These are phyloP conservation scores for Dryomyza anilis DNA, from an alignment of 2,888 invertebrate species.

Conservation along the genomic window DNA sequence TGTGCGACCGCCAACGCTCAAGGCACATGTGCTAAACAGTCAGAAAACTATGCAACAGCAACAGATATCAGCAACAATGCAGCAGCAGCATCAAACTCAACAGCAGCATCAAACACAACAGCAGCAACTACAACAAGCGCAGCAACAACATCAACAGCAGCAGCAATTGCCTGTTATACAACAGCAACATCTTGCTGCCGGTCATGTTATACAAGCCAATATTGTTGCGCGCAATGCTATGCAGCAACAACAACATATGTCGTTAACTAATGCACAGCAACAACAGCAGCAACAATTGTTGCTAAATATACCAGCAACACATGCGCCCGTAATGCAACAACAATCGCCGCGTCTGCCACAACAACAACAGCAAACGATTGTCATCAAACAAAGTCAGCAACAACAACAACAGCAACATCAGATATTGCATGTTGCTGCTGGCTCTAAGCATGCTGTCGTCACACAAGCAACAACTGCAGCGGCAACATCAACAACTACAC, in stretches of 20 bases:
- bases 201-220: slow-evolving; percentile 49
- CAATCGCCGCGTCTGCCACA: slow-evolving; percentile 48
- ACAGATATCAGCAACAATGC: slow-evolving; percentile 39
- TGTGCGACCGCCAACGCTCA: slow-evolving; percentile 65
- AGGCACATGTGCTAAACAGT: slow-evolving; percentile 68
- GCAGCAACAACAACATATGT: slow-evolving; percentile 35
- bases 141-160: slow-evolving; percentile 44
- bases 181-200: slow-evolving; percentile 48
- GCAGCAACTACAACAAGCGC: slow-evolving; percentile 31
- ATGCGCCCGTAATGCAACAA: slow-evolving; percentile 47
- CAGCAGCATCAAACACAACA: slow-evolving; percentile 36
- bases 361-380: slow-evolving; percentile 48
- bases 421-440: slow-evolving; percentile 54
- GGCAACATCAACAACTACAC: slow-evolving; percentile 31
- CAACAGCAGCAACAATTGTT: slow-evolving; percentile 48
- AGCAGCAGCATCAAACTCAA: slow-evolving; percentile 37
- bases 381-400: slow-evolving; percentile 50
- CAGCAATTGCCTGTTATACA: slow-evolving; percentile 49
- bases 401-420: slow-evolving; percentile 37
- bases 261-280: no score
- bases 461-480: slow-evolving; percentile 33
- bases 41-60: slow-evolving; percentile 56
- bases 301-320: slow-evolving; percentile 55
- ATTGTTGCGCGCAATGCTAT: slow-evolving; percentile 23
- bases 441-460: slow-evolving; percentile 48